Conservation (phyloP, 2,888 invertebrate species). For the Cheilosia soror region DNA sequence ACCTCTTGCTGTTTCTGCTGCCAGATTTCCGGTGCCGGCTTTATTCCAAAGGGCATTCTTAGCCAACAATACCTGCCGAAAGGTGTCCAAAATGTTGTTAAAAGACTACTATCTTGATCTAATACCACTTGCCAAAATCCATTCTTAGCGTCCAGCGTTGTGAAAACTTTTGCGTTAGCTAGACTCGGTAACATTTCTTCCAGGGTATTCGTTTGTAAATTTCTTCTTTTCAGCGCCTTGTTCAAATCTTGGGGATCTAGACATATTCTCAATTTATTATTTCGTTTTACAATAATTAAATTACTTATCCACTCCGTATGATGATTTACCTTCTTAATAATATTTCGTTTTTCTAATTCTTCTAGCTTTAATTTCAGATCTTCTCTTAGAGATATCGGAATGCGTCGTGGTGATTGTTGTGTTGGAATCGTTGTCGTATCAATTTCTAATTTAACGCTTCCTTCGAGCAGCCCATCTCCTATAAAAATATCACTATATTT, state of each 20-base stretch:
- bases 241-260: slow-evolving; percentile 48
- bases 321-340: slow-evolving; percentile 35
- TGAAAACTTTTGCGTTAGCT: slow-evolving; percentile 54
- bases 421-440: slow-evolving; percentile 6
- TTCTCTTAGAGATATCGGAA: slow-evolving; percentile 20
- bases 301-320: slow-evolving; percentile 48
- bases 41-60: slow-evolving; percentile 44
- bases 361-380: slow-evolving; percentile 16
- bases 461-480: slow-evolving; percentile 5
- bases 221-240: slow-evolving; percentile 33
- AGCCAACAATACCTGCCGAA: slow-evolving; percentile 53
- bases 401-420: slow-evolving; percentile 12
- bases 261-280: slow-evolving; percentile 25
- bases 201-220: slow-evolving; percentile 39
- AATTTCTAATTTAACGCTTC: slow-evolving; percentile 9
- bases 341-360: slow-evolving; percentile 26
- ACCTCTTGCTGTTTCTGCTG: not conserved
- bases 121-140: slow-evolving; percentile 69
- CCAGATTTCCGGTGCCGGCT: slow-evolving; percentile 2
- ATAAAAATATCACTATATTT: slow-evolving; percentile 15
- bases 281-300: slow-evolving; percentile 30
- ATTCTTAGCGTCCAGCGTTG: slow-evolving; percentile 65
- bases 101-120: slow-evolving; percentile 79
- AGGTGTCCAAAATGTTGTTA: slow-evolving; percentile 77
- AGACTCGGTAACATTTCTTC: slow-evolving; percentile 40